Evolutionary conservation across 37 sponge, comb jelly and placozoan genomes (phyloP).

Genomic region (Beroe forskalii): DNA sequence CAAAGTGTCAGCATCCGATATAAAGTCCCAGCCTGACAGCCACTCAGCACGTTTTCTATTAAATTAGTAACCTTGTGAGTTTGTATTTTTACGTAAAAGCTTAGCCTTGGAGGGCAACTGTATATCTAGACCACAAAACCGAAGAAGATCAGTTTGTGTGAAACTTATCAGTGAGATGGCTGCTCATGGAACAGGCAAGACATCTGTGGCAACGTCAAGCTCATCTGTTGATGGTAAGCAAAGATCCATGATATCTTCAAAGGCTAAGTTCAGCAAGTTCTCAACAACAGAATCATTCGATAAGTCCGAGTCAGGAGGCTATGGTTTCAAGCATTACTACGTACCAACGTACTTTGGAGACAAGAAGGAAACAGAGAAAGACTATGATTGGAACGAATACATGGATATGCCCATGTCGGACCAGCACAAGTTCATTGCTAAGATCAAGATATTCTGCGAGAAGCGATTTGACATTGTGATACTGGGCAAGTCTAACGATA

Average conservation of each 20-base stretch:
- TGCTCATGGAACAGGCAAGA: neutral
- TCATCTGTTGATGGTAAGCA: neutral
- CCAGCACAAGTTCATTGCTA: conserved; percentile 36
- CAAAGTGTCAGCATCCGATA: too few relatives aligned
- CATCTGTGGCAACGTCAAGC: neutral
- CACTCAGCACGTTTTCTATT: too few relatives aligned
- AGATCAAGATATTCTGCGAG: conserved; percentile 43
- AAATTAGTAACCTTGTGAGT: too few relatives aligned
- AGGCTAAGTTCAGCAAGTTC: neutral
- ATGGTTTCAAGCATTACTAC: neutral
- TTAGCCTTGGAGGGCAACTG: neutral
- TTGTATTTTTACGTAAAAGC: neutral
- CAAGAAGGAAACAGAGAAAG: neutral
- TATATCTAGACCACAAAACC: neutral
- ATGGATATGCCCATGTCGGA: conserved; percentile 48
- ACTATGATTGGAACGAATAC: conserved; percentile 43
- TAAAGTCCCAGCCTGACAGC: too few relatives aligned
- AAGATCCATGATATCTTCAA: neutral
- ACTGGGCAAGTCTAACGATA: neutral
- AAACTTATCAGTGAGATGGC: neutral
- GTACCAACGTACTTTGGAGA: conserved; percentile 32
- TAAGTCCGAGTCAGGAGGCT: neutral
- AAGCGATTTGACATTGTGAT: conserved; percentile 33
- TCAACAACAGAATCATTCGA: neutral
- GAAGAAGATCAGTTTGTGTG: neutral